Conservation (phyloP, 2,888 invertebrate genomes). For the Latheticus oryzae region DNA sequence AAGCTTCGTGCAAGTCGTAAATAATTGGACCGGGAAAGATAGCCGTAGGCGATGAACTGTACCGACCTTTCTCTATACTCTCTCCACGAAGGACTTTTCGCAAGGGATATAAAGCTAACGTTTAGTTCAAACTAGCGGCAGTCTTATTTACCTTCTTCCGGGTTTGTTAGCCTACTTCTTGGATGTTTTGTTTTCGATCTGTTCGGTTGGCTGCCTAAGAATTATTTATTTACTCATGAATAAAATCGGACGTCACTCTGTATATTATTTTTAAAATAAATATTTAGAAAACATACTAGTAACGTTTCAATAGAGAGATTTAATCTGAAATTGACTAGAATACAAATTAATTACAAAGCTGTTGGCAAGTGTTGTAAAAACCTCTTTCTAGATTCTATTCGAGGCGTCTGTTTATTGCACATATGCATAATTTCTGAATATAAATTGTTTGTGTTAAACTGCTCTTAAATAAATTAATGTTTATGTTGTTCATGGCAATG, state of each 20-base stretch:
- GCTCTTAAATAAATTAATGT: background rate
- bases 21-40: too few relatives aligned
- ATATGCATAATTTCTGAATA: background rate
- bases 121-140: background rate
- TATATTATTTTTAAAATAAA: conserved; percentile 6
- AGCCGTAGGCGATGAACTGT: too few relatives aligned
- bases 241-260: too few relatives aligned
- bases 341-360: conserved; percentile 6
- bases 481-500: too few relatives aligned
- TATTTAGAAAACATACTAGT: background rate
- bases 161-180: background rate
- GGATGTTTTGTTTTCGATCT: background rate
- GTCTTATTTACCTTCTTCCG: conserved; percentile 8
- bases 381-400: background rate
- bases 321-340: conserved; percentile 6
- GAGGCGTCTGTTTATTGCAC: background rate
- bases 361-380: conserved; percentile 7
- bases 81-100: conserved; percentile 1
- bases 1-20: too few relatives aligned
- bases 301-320: conserved; percentile 7
- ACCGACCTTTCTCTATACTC: background rate
- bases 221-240: too few relatives aligned
- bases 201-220: conserved; percentile 13
- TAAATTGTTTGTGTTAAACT: conserved; percentile 3
- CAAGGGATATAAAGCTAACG: conserved; percentile 3